Percentiles rank a stretch among this genome's conserved stretches.
phyloP scores from a whole-genome alignment of 2,797 vertebrate genomes.

The Urocyon cinereoargenteus region DNA sequence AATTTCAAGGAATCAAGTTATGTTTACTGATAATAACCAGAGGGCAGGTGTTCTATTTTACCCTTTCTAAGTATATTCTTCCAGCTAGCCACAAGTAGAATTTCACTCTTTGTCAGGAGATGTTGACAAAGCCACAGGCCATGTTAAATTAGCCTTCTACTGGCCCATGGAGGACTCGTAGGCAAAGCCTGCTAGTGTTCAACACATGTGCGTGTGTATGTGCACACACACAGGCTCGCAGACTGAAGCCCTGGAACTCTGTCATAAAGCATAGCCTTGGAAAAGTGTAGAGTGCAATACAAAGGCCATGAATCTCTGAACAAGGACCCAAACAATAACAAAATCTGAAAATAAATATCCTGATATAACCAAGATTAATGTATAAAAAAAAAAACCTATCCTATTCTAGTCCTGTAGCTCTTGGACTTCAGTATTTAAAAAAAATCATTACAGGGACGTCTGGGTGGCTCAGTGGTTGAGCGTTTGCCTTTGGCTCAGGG shows the following conservation, averaged over 20 bases:
- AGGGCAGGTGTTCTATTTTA: neutral
- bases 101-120: neutral
- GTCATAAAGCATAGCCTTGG: neutral
- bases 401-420: neutral
- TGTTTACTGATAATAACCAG: neutral
- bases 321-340: neutral
- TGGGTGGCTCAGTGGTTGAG: too few species aligned
- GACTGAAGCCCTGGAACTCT: neutral
- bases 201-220: fast-evolving
- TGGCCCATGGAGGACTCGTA: neutral
- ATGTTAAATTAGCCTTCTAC: neutral
- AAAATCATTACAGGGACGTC: neutral
- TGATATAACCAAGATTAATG: neutral
- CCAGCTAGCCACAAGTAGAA: neutral
- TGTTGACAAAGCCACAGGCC: neutral
- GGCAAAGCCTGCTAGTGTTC: neutral
- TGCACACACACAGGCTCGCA: too few species aligned
- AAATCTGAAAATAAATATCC: neutral
- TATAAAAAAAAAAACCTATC: neutral
- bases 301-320: neutral
- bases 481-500: too few species aligned
- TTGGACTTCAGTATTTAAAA: neutral
- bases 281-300: neutral
- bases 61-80: neutral
- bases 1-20: slow-evolving; percentile 1